Conservation (phyloP, 2,113 vertebrate species). For the Oncorhynchus clarkii region DNA sequence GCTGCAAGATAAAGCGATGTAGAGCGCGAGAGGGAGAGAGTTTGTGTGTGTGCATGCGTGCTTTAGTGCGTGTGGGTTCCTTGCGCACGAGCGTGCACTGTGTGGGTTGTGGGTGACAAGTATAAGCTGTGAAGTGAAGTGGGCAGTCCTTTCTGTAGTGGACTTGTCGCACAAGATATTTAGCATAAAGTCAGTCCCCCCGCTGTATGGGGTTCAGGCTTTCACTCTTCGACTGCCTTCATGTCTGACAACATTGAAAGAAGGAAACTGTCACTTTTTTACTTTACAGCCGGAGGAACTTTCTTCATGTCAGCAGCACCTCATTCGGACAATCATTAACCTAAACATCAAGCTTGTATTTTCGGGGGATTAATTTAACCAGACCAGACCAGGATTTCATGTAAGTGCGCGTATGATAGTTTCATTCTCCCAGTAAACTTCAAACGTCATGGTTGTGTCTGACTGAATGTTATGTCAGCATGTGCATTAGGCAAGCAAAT, state of each 20-base stretch:
- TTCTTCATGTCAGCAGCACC: constrained; percentile 75
- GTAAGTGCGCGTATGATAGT: constrained; percentile 67
- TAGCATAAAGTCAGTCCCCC: constrained; percentile 67
- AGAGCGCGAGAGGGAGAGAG: neutral
- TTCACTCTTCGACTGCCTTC: constrained; percentile 63
- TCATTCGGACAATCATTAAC: constrained; percentile 59
- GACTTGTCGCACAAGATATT: constrained; percentile 75
- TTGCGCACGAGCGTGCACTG: neutral
- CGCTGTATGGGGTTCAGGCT: constrained; percentile 63
- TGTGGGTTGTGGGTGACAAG: constrained; percentile 2
- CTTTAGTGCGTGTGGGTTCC: neutral
- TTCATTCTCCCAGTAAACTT: neutral
- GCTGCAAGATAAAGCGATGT: constrained; percentile 25
- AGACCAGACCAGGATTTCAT: constrained; percentile 64
- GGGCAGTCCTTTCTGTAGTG: constrained; percentile 63
- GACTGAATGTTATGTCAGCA: too few species aligned
- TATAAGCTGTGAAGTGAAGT: constrained; percentile 25
- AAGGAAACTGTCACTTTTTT: constrained; percentile 50
- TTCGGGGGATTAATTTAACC: constrained; percentile 76
- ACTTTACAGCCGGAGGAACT: constrained; percentile 59
- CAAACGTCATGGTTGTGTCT: neutral
- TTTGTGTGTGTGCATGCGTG: neutral
- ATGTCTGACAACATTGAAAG: constrained; percentile 64
- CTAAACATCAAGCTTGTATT: constrained; percentile 46
- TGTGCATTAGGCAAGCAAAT: too few species aligned